Evolutionary conservation across 2,113 vertebrate genomes (phyloP), one percentile per base, ranked within the genome.

Genomic region (Oncorhynchus mykiss): DNA sequence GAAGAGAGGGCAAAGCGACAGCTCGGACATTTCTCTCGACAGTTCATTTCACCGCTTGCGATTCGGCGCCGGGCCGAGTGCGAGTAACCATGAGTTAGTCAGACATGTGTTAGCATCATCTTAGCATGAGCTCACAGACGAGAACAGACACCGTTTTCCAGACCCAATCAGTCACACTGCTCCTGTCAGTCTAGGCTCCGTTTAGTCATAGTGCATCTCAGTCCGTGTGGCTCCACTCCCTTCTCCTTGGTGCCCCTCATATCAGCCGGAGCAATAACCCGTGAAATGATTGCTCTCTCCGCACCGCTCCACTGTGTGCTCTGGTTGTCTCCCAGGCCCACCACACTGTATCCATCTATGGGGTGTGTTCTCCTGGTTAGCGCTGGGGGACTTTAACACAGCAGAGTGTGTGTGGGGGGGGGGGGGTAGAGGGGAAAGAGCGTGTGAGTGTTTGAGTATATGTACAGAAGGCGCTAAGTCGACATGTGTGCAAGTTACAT

Each of bases 261-360:
- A 90, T 86, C 91, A 89, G 75, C 82, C 74, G n/a, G 82, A 67
- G 82, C 90, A 90, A 90, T 90, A 90, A 90, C 86, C 91, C 89
- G 74, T 91, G 88, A 92, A 91, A 90, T 91, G 87, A 90, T 88
- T 90, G 67, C 80, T 88, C 89, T 86, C 84, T 78, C 77, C 66
- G 49, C 80, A 2, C 80, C 65, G 8, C 24, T 66, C 69, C 65
- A 72, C 81, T 73, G 3, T 5, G 75, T 75, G 71, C 74, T 29
- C 6, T 59, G 9, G 72, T 67, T 78, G n/a, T 83, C 73, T 64
- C 69, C 11, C n/a, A 73, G 69, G 74, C 24, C 73, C 14, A 5
- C 6, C 67, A 12, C 13, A 54, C 51, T 54, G 13, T 16, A 54
- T 16, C 51, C 3, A 54, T 54, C 51, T 54, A 54, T 5, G 3